Evolutionary conservation across 92 coral and sea anemone genomes (phyloP).

Genomic region (Plumapathes pennacea): DNA sequence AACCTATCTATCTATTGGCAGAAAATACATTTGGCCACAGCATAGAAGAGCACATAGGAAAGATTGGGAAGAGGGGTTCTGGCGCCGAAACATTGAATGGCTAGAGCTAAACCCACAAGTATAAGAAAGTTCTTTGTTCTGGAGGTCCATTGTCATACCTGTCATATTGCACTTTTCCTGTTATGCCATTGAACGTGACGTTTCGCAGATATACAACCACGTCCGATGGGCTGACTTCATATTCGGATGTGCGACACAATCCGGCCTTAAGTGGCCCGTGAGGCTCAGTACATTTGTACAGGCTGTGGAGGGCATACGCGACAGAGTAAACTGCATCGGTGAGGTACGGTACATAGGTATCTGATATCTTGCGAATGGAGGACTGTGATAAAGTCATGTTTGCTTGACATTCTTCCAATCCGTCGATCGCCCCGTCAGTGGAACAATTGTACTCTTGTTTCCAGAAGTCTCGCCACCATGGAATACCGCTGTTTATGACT

Average conservation of each 20-base stretch:
- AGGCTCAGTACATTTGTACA: constrained; percentile 16
- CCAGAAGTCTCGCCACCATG: constrained; percentile 81
- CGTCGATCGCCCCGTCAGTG: neutral
- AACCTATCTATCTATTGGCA: too few relatives aligned
- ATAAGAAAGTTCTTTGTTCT: too few relatives aligned
- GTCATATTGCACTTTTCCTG: constrained; percentile 57
- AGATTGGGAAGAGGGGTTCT: too few relatives aligned
- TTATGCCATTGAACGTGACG: constrained; percentile 56
- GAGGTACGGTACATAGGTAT: constrained; percentile 67
- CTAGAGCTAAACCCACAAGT: too few relatives aligned
- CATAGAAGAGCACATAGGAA: too few relatives aligned
- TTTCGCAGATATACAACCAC: constrained; percentile 33
- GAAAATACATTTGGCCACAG: too few relatives aligned
- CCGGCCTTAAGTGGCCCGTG: neutral
- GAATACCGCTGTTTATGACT: constrained; percentile 7
- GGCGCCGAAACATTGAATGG: too few relatives aligned
- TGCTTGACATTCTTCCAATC: constrained; percentile 10
- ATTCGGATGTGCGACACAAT: constrained; percentile 3
- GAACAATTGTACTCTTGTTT: constrained; percentile 14
- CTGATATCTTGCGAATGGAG: constrained; percentile 31
- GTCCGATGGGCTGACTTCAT: constrained; percentile 11
- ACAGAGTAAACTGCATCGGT: constrained; percentile 71
- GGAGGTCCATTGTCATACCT: constrained; percentile 56
- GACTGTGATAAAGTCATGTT: neutral
- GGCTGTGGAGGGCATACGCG: constrained; percentile 54